phyloP scores from a whole-genome alignment of 2,113 vertebrate species.

The Nothobranchius kuhntae region DNA sequence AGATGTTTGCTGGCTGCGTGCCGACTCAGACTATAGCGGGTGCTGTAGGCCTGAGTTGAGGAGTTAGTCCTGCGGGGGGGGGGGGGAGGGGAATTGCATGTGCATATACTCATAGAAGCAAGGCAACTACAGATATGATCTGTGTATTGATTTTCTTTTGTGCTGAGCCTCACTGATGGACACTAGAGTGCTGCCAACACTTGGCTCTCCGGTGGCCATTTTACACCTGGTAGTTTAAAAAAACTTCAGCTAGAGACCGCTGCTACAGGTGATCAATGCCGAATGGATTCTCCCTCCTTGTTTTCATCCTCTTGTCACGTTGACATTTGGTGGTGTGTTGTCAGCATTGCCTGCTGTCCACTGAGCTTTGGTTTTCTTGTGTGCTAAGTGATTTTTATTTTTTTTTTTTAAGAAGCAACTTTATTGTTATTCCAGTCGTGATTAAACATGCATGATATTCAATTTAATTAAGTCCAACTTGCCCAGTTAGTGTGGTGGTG shows the following conservation, averaged over 20 bases:
- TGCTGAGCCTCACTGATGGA: neutral
- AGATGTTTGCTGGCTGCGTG: too few relatives aligned
- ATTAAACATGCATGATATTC: neutral
- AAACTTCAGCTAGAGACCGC: neutral
- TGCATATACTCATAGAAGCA: too few relatives aligned
- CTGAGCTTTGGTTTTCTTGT: neutral
- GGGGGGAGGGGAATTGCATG: too few relatives aligned
- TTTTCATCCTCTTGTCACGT: neutral
- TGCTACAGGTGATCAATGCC: neutral
- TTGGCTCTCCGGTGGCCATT: neutral
- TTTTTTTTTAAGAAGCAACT: neutral
- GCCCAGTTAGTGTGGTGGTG: neutral
- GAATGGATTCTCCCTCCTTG: neutral
- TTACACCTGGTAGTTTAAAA: slow-evolving; percentile 1
- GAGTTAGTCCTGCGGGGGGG: too few relatives aligned
- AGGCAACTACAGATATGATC: neutral
- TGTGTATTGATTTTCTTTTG: neutral
- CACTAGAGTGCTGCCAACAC: neutral
- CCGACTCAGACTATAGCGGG: too few relatives aligned
- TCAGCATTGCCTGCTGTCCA: neutral
- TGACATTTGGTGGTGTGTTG: neutral
- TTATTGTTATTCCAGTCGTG: neutral
- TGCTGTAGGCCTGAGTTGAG: too few relatives aligned
- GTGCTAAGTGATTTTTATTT: neutral
- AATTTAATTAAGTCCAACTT: neutral